Percentiles rank a stretch among this genome's conserved stretches.
Conservation (phyloP, 2,797 vertebrate genomes). For the Eupleurogrammus muticus region DNA sequence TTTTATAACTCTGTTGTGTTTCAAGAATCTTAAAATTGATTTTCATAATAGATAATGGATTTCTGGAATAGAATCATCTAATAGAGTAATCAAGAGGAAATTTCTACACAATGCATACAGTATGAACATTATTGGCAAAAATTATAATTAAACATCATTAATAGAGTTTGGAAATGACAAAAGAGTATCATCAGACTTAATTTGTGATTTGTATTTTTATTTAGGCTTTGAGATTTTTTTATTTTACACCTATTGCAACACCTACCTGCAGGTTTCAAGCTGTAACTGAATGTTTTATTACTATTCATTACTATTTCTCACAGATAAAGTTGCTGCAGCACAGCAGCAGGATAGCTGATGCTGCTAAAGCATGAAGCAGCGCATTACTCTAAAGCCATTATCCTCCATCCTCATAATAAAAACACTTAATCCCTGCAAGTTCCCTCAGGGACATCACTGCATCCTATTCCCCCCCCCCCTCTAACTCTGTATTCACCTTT, state of each 20-base stretch:
- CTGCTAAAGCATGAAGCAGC: constrained; percentile 45
- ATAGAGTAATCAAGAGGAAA: background rate
- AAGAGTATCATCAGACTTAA: background rate
- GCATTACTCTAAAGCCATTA: constrained; percentile 70
- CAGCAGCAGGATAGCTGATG: constrained; percentile 23
- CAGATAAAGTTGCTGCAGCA: constrained; percentile 14
- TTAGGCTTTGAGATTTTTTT: background rate
- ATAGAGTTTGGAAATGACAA: background rate
- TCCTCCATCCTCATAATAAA: constrained; percentile 69
- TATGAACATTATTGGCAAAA: background rate
- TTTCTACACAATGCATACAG: background rate
- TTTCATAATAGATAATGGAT: background rate
- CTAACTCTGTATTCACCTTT: too few species aligned
- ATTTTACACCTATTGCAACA: background rate
- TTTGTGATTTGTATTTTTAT: background rate
- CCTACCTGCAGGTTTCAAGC: background rate
- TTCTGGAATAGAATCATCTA: background rate
- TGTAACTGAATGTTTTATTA: background rate
- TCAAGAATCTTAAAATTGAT: constrained; percentile 1
- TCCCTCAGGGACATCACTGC: constrained; percentile 60
- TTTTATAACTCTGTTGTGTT: background rate
- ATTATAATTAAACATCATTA: background rate
- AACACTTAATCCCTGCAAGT: constrained; percentile 69
- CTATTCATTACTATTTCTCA: background rate
- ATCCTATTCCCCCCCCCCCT: constrained; percentile 60